Evolutionary conservation across 1,140 invertebrate genomes (phyloP), one percentile per base, ranked within the genome.

Genomic region (Drosophila bocki): DNA sequence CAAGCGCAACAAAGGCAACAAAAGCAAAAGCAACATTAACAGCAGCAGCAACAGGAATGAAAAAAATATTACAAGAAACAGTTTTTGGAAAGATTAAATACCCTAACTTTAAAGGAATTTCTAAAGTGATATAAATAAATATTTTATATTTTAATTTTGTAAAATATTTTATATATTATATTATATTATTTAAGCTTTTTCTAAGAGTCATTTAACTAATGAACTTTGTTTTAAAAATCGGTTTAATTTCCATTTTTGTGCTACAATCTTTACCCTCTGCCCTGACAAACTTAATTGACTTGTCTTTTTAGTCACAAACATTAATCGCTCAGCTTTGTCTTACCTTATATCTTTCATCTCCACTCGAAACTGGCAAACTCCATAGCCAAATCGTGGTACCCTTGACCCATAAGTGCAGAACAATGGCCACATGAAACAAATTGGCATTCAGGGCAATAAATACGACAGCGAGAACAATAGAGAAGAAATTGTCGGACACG

Each of bases 361-460:
- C 29, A 17, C 32, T 44, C 4, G 9, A 42, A 57, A 15, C 37
- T 19, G 3, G 19, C 57, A 29, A 63, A 26, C 11, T 42, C 6
- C 0, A 2, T 13, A 6, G 29, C 13, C 13, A 9, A 74, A 26
- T 60, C 68, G 5, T 47, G 12, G n/a, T 74, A 51, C 70, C 54
- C 70, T 74, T 74, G 68, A 74, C 54, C 70, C 37, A 60, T 32
- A 56, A 68, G 56, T 29, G 56, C 37, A 78, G 59, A 83, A 88
- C 85, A 88, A 84, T 75, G 68, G 77, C 68, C 61, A 81, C 65
- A 90, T 75, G 87, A 88, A 88, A 90, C 85, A 88, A 88, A 88
- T 88, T 88, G 84, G 74, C 78, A 88, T 72, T 62, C 68, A 53
- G 35, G 74, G 84, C 84, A 88, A 88, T 88, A 88, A 88, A 88